These are phyloP conservation scores for Anastrepha obliqua DNA, from an alignment of 1,140 invertebrate genomes.

Conservation along the genomic window DNA sequence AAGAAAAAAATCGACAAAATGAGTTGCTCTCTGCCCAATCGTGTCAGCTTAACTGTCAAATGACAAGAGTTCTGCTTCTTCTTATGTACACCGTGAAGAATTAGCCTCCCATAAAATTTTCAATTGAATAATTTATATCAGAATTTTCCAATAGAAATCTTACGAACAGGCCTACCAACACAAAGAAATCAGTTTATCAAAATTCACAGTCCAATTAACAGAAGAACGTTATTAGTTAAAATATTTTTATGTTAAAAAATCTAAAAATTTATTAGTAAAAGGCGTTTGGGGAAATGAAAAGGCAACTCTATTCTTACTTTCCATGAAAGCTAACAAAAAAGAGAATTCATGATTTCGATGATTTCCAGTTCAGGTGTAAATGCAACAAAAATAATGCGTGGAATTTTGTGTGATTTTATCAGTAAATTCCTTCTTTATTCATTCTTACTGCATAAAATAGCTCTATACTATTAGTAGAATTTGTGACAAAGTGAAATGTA, in stretches of 20 bases:
- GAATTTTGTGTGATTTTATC: not conserved
- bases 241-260: not conserved
- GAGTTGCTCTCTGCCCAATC: not conserved
- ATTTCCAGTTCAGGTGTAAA: not conserved
- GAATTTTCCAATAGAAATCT: no score
- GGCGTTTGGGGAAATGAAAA: no score
- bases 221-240: not conserved
- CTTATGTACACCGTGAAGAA: conserved; percentile 6
- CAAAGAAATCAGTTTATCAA: not conserved
- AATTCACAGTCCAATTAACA: not conserved
- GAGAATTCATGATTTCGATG: not conserved
- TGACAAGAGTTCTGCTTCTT: conserved; percentile 5
- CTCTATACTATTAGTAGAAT: not conserved
- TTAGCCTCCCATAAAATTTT: not conserved
- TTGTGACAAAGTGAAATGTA: conserved; percentile 62
- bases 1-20: conserved; percentile 48
- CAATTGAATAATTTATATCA: no score
- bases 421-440: not conserved
- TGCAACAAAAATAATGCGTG: not conserved
- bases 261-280: not conserved
- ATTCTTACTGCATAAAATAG: not conserved
- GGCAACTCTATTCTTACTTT: not conserved
- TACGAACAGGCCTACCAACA: no score
- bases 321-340: not conserved
- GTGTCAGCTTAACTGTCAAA: conserved; percentile 34